Percentiles rank a stretch among this genome's conserved stretches.
Conservation (phyloP, 2,113 vertebrate species). For the Mola mola region DNA sequence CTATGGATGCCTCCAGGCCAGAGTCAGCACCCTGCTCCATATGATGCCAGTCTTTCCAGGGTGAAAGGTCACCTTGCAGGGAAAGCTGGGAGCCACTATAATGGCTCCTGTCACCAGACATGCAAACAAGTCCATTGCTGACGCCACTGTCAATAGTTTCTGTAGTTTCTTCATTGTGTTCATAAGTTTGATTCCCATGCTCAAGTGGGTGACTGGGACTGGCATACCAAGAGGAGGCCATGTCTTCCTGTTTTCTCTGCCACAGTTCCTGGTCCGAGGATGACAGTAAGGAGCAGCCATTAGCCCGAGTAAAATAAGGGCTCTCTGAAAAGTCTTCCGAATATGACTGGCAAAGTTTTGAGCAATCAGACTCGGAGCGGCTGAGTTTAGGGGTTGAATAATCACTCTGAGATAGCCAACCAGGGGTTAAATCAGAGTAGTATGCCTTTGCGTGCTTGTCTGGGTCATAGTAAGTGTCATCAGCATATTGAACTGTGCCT, state of each 20-base stretch:
- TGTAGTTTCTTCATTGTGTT: constrained; percentile 85
- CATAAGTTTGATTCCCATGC: constrained; percentile 77
- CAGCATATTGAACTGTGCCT: constrained; percentile 82
- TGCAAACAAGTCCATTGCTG: constrained; percentile 88
- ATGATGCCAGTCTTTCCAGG: constrained; percentile 95
- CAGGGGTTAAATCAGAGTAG: constrained; percentile 86
- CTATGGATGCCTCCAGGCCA: constrained; percentile 87
- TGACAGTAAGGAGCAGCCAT: constrained; percentile 91
- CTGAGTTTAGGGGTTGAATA: constrained; percentile 94
- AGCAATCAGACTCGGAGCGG: constrained; percentile 96
- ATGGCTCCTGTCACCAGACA: constrained; percentile 88
- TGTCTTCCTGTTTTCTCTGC: constrained; percentile 93
- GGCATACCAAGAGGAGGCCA: constrained; percentile 83
- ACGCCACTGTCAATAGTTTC: constrained; percentile 91
- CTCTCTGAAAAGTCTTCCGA: constrained; percentile 97
- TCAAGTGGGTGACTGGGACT: constrained; percentile 80
- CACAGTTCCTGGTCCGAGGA: constrained; percentile 96
- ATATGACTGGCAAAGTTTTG: constrained; percentile 96
- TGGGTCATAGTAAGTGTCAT: constrained; percentile 79
- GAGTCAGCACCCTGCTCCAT: constrained; percentile 86
- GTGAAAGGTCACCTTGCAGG: constrained; percentile 90
- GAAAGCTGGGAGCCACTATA: constrained; percentile 92
- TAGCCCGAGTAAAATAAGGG: constrained; percentile 89
- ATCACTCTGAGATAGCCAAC: constrained; percentile 95
- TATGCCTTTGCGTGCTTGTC: constrained; percentile 86